Evolutionary conservation across 2,888 invertebrate genomes (phyloP).

Genomic region (Napeogenes inachia): DNA sequence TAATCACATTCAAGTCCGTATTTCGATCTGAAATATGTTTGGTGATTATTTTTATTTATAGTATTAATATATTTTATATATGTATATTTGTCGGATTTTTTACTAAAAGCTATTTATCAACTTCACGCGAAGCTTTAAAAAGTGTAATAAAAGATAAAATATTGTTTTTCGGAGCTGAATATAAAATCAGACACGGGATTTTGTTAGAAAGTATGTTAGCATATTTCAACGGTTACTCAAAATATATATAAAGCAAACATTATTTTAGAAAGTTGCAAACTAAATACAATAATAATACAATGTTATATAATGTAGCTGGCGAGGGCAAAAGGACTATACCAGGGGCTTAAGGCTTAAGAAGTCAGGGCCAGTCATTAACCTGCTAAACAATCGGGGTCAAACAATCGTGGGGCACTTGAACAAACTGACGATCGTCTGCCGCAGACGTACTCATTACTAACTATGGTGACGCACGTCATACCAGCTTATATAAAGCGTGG

Average conservation of each 20-base stretch:
- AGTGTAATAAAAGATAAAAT: too few relatives aligned
- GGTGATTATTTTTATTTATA: too few relatives aligned
- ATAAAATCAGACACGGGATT: too few relatives aligned
- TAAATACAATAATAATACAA: not conserved
- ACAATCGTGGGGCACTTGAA: constrained; percentile 54
- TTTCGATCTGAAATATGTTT: not conserved
- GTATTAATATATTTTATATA: too few relatives aligned
- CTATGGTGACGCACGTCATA: constrained; percentile 16
- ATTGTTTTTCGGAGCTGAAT: too few relatives aligned
- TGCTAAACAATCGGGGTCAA: constrained; percentile 61
- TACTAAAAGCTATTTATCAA: too few relatives aligned
- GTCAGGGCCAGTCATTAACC: constrained; percentile 68
- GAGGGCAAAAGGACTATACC: not conserved
- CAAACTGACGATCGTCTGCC: constrained; percentile 43
- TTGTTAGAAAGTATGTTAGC: too few relatives aligned
- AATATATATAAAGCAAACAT: not conserved
- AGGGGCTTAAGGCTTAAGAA: constrained; percentile 39
- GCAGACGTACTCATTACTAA: constrained; percentile 48
- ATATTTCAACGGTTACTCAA: too few relatives aligned
- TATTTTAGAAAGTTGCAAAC: not conserved
- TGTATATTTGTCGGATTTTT: too few relatives aligned
- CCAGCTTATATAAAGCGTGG: not conserved
- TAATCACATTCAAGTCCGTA: constrained; percentile 1
- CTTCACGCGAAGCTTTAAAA: too few relatives aligned
- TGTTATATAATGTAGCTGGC: not conserved